Evolutionary conservation across 2,888 invertebrate species (phyloP), one percentile per base, ranked within the genome.

Genomic region (Ochropleura leucogaster): DNA sequence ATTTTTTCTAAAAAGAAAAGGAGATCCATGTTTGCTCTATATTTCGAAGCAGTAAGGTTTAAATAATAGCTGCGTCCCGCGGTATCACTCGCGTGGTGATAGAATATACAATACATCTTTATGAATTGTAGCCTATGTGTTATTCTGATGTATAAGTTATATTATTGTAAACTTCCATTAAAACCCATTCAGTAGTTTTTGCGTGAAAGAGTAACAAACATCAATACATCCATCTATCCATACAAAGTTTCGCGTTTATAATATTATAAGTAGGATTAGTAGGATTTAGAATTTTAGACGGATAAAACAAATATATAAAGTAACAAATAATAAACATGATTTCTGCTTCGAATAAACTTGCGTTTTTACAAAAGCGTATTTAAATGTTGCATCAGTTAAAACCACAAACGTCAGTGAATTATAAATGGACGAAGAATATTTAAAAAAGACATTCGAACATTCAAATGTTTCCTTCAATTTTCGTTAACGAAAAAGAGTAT

Each of bases 401-500:
- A 40, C 18, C 10, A 68, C n/a, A 55, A 14, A 20, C 30, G 16
- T 14, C n/a, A 44, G 12, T 68, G 20, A 69, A 63, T 63, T 64
- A 55, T 55, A 64, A 79, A 73, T 46, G 42, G 20, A 67, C 18
- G 55, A 30, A 44, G 9, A 60, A 40, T 40, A 62, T 59, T 30
- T 18, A 55, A 71, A 71, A 64, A 80, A 67, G 63, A 55, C 67
- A 62, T 62, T 55, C 72, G 72, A 65, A 79, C 30, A 63, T 72
- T 68, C 42, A 70, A 72, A 84, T 68, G 20, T 20, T 30, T 76
- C 16, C 67, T 77, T 65, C 5, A 82, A 77, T 79, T 60, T 68
- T 60, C 68, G 68, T 60, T 74, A 75, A 74, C 70, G 7, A 71
- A 85, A 86, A 89, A 80, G 75, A 87, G 84, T 86, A 88, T 89